These are phyloP conservation scores for Cossypha polioptera DNA, from an alignment of 2,797 vertebrate species.

Conservation along the genomic window DNA sequence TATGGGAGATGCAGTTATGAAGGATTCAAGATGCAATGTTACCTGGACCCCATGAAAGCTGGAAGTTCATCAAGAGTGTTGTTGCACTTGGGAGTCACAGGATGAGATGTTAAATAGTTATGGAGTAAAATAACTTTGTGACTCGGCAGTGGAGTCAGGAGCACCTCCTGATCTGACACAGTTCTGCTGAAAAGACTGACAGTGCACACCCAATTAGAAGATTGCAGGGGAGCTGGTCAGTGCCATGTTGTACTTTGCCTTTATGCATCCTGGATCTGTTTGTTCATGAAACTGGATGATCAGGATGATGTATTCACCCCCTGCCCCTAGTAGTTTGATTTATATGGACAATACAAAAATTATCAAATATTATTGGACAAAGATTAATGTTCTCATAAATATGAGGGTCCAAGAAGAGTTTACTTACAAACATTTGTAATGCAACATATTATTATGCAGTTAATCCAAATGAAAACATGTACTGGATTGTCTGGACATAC, in stretches of 20 bases:
- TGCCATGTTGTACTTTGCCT: background rate
- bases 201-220: background rate
- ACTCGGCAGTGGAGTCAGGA: background rate
- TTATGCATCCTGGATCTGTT: background rate
- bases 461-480: background rate
- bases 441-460: background rate
- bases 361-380: background rate
- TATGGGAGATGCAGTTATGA: background rate
- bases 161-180: background rate
- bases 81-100: background rate
- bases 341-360: background rate
- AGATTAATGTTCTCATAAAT: background rate
- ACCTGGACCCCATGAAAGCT: background rate
- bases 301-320: background rate
- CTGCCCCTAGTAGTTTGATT: background rate
- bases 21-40: background rate
- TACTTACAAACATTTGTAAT: background rate
- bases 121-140: background rate
- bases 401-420: background rate
- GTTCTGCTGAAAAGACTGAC: background rate
- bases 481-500: background rate
- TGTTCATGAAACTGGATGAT: background rate
- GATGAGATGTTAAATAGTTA: background rate
- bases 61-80: background rate
- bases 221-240: background rate